These are phyloP conservation scores for Otus sunia DNA, from an alignment of 2,113 vertebrate species.

Conservation along the genomic window DNA sequence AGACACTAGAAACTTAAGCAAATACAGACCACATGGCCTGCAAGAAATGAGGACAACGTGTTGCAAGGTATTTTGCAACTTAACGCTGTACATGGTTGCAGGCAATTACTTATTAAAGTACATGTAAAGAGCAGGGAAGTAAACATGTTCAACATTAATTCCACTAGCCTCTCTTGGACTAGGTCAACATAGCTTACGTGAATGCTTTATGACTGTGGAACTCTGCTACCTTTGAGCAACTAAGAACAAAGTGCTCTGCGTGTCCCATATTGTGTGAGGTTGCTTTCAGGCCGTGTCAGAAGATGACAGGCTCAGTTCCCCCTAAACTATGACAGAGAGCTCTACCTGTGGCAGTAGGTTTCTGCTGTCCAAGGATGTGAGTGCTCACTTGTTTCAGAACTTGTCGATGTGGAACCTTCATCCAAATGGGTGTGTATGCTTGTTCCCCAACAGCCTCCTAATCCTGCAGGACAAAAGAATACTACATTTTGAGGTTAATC, in stretches of 20 bases:
- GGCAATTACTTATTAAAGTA: background rate
- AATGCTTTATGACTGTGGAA: background rate
- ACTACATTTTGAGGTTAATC: background rate
- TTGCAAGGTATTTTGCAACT: background rate
- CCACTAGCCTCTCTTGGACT: background rate
- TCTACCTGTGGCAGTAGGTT: rapidly evolving
- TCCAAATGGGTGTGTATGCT: background rate
- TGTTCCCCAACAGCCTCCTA: background rate
- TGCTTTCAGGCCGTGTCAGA: background rate
- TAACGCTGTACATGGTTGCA: background rate
- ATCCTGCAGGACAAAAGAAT: background rate
- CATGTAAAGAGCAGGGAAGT: background rate
- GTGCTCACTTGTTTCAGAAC: background rate
- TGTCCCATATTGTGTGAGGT: background rate
- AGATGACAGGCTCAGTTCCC: background rate
- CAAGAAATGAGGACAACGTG: background rate
- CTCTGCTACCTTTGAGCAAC: background rate
- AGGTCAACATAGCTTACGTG: background rate
- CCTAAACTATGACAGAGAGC: background rate
- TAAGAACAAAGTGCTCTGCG: background rate
- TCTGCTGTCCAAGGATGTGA: background rate
- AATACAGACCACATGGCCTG: background rate
- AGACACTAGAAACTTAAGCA: background rate
- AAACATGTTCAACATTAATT: background rate
- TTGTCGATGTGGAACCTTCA: background rate